These are phyloP conservation scores for Cosmopolites sordidus DNA, from an alignment of 2,888 invertebrate genomes.

Conservation along the genomic window DNA sequence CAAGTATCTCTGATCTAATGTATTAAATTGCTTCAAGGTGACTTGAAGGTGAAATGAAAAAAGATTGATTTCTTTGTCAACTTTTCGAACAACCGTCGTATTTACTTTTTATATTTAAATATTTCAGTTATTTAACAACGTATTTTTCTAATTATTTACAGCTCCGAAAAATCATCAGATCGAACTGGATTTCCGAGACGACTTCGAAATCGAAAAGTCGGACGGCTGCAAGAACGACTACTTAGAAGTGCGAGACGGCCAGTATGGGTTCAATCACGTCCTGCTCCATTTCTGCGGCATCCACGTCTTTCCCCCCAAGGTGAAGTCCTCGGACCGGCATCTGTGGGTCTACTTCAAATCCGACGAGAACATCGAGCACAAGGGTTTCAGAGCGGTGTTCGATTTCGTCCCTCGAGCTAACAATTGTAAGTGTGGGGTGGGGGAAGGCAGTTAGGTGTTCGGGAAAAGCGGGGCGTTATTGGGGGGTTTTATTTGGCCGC, in stretches of 20 bases:
- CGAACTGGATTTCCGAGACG: constrained; percentile 74
- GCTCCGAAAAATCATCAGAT: constrained; percentile 62
- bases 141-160: constrained; percentile 41
- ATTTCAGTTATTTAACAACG: too few species aligned
- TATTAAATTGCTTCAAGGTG: too few species aligned
- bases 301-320: constrained; percentile 67
- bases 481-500: too few species aligned
- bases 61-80: too few species aligned
- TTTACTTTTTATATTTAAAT: too few species aligned
- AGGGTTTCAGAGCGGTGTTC: constrained; percentile 75
- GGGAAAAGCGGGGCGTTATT: too few species aligned
- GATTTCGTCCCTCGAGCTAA: constrained; percentile 59
- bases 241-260: constrained; percentile 78
- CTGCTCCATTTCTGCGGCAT: constrained; percentile 65
- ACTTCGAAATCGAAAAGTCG: constrained; percentile 67
- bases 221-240: constrained; percentile 73
- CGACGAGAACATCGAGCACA: constrained; percentile 75
- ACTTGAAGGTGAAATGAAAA: too few species aligned
- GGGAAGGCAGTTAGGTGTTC: too few species aligned
- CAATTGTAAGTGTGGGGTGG: constrained; percentile 50
- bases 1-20: too few species aligned
- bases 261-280: constrained; percentile 66
- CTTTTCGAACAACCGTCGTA: too few species aligned
- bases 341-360: constrained; percentile 77
- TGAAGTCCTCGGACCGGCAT: constrained; percentile 67